Base-by-base conservation (phyloP, 2,113 vertebrate genomes). In the Prunella fulvescens region DNA sequence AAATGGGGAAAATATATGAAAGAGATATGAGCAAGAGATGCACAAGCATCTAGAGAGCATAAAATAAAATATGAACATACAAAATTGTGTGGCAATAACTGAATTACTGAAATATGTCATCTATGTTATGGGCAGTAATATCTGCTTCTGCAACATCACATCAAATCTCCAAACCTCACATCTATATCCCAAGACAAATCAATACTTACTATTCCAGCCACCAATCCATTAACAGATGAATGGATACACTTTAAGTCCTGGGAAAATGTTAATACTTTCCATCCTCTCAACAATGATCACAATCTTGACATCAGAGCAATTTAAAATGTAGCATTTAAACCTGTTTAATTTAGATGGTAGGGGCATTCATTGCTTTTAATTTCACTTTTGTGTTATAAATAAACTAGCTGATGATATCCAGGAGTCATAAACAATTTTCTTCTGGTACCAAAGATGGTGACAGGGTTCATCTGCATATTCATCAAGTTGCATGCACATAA, bases 321-420 rank as follows among this genome's bases (percentile, higher is more conserved):
- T 95, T 62, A 66, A 93, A 86, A 73, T 44, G 39, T 22, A 84
- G 20, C 83, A 90, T 96, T 88, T 91, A 40, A 82, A 84, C 61
- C 44, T 64, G 5, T 81, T 88, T 91, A 81, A 95, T 98, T 96
- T 94, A 88, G 80, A n/a, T 45, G 57, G 96, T 39, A 96, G 87
- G 84, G 90, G 19, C 39, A 88, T 88, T 86, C 85, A 73, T 53
- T 72, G 92, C 45, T 95, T 96, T 96, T 58, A 78, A 96, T 91
- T 96, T 91, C 80, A 76, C 45, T 93, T 95, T 92, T 92, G 70
- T 67, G 42, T 77, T 88, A 91, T 94, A 97, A 96, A 97, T 96
- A 97, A 97, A 89, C 35, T 66, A 74, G 54, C 44, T 95, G 42
- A 90, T 95, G 66, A 56, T 80, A 97, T 76, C 70, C 45, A 93